A percentile compares a stretch with the other conserved stretches of the same genome.
These are phyloP conservation scores for Diadumene lineata DNA, from an alignment of 92 coral and sea anemone species.

Conservation along the genomic window DNA sequence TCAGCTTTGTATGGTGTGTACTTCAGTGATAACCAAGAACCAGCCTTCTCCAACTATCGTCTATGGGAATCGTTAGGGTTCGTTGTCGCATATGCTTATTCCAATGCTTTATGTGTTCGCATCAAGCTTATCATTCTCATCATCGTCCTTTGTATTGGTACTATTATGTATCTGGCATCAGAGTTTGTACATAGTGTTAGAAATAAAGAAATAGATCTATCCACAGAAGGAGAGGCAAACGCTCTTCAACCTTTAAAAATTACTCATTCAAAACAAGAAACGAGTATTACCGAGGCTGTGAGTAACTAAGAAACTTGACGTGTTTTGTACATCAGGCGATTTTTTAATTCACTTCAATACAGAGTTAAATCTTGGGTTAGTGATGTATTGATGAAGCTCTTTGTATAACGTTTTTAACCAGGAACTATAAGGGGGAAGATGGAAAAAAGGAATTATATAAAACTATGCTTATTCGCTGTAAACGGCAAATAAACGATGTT, in stretches of 20 bases:
- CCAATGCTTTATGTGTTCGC: slow-evolving; percentile 59
- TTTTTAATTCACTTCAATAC: too few relatives aligned
- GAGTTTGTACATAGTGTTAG: slow-evolving; percentile 49
- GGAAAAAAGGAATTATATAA: too few relatives aligned
- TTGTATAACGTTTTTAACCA: too few relatives aligned
- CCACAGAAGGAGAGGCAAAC: slow-evolving; percentile 16
- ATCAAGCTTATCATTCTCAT: slow-evolving; percentile 66
- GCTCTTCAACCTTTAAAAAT: slow-evolving; percentile 14
- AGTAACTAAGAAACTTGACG: too few relatives aligned
- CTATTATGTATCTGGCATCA: slow-evolving; percentile 51
- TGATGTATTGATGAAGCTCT: too few relatives aligned
- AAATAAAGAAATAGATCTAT: slow-evolving; percentile 16
- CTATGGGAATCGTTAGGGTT: slow-evolving; percentile 81
- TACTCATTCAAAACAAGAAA: not conserved
- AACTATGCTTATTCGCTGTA: too few relatives aligned
- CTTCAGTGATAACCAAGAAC: slow-evolving; percentile 81
- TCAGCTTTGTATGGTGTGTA: slow-evolving; percentile 71
- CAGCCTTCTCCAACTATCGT: slow-evolving; percentile 83
- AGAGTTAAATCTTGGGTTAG: too few relatives aligned
- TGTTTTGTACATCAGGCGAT: not conserved
- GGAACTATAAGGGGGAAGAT: too few relatives aligned
- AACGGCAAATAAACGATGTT: too few relatives aligned
- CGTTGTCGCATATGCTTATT: slow-evolving; percentile 66
- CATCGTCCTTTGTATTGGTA: slow-evolving; percentile 46
- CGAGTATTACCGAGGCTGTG: not conserved